Conservation (phyloP, 2,113 vertebrate species). For the Oreocharis arfaki region DNA sequence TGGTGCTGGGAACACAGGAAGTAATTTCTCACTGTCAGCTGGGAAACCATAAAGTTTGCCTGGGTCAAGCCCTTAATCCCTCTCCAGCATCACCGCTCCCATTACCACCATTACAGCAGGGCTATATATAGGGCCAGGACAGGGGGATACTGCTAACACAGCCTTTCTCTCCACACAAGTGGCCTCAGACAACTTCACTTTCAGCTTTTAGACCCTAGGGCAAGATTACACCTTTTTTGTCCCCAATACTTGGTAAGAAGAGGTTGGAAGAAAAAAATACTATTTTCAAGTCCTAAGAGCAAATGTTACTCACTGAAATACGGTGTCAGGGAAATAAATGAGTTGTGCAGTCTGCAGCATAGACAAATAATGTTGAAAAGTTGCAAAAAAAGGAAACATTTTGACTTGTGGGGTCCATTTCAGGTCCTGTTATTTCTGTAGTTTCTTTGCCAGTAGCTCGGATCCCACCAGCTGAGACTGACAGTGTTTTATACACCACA, state of each 20-base stretch:
- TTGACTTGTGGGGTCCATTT: slow-evolving; percentile 10
- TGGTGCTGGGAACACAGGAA: slow-evolving; percentile 47
- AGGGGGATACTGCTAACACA: background rate
- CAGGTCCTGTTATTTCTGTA: background rate
- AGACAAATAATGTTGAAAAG: background rate
- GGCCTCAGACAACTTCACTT: background rate
- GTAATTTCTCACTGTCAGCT: slow-evolving; percentile 44
- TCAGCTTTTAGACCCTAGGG: background rate
- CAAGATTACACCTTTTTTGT: background rate
- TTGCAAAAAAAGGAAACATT: background rate
- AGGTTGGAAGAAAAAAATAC: background rate
- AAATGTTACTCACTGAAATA: background rate
- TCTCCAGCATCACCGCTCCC: background rate
- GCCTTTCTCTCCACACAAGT: background rate
- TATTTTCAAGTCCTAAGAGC: background rate
- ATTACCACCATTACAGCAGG: background rate
- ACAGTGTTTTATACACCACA: slow-evolving; percentile 50
- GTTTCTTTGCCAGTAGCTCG: background rate
- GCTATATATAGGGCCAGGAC: background rate
- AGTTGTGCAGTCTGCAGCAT: background rate
- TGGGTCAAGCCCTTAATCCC: background rate
- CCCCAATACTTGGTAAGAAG: background rate
- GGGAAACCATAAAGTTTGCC: slow-evolving; percentile 23
- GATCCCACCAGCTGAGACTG: slow-evolving; percentile 30
- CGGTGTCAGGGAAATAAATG: slow-evolving; percentile 1